Evolutionary conservation across 2,797 vertebrate genomes (phyloP).

Genomic region (Miichthys miiuy): DNA sequence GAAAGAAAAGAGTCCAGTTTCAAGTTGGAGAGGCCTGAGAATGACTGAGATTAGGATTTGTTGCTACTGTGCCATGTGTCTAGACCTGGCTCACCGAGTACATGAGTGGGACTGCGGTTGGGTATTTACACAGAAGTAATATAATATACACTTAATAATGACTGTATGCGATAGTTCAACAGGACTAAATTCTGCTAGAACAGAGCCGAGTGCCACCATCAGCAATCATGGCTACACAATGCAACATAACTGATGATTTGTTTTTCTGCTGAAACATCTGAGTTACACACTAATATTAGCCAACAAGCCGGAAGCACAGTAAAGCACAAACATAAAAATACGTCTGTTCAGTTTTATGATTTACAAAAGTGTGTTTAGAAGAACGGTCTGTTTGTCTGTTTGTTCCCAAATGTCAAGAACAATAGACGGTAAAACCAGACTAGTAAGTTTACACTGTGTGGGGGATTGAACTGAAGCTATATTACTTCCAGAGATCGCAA

Average conservation of each 20-base stretch:
- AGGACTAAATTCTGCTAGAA: slow-evolving; percentile 2
- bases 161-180: slow-evolving; percentile 20
- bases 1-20: slow-evolving; percentile 73
- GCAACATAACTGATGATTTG: slow-evolving; percentile 25
- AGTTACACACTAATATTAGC: slow-evolving; percentile 41
- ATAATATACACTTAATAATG: slow-evolving; percentile 42
- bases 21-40: slow-evolving; percentile 66
- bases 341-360: slow-evolving; percentile 1
- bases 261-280: slow-evolving; percentile 42
- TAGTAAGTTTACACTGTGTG: neutral
- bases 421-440: slow-evolving; percentile 1
- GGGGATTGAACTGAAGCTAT: neutral
- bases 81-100: slow-evolving; percentile 30
- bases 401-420: slow-evolving; percentile 33
- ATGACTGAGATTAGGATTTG: slow-evolving; percentile 68
- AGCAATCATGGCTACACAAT: slow-evolving; percentile 6
- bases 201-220: slow-evolving; percentile 1
- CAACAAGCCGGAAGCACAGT: slow-evolving; percentile 27
- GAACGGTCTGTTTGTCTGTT: neutral
- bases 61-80: slow-evolving; percentile 66
- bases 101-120: slow-evolving; percentile 11
- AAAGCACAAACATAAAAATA: slow-evolving; percentile 29
- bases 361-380: slow-evolving; percentile 3
- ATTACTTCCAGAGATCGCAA: slow-evolving; percentile 23
- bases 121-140: slow-evolving; percentile 30